phyloP scores from a whole-genome alignment of 2,113 vertebrate species.

The Alligator sinensis region DNA sequence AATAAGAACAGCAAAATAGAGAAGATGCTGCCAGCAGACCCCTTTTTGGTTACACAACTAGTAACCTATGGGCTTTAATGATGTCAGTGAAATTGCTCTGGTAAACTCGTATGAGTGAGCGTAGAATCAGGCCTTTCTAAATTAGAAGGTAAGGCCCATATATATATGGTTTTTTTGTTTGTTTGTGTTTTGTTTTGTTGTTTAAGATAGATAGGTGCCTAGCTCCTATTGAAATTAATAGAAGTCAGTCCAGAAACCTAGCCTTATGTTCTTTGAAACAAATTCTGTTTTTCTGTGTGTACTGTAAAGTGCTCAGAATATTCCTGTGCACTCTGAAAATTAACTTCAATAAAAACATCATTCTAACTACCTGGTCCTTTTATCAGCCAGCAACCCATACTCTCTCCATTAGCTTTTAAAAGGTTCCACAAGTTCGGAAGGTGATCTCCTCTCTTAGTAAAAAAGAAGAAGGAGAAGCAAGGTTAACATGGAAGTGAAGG shows the following conservation, averaged over 20 bases:
- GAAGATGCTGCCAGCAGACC: neutral
- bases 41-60: neutral
- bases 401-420: neutral
- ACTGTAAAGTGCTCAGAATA: neutral
- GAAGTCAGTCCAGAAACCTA: neutral
- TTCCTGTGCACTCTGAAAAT: neutral
- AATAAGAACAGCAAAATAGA: neutral
- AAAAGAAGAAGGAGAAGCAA: neutral
- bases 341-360: neutral
- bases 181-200: too few relatives aligned
- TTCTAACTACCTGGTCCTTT: neutral
- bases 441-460: neutral
- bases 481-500: neutral
- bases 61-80: neutral
- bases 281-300: fast-evolving
- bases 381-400: neutral
- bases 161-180: too few relatives aligned
- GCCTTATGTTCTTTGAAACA: neutral
- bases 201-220: neutral
- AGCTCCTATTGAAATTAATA: neutral
- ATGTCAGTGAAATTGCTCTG: neutral
- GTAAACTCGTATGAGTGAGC: neutral
- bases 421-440: neutral
- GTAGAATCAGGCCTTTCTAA: neutral
- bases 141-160: neutral